Base-by-base conservation (phyloP, 2,888 invertebrate genomes). In the Diloba caeruleocephala region DNA sequence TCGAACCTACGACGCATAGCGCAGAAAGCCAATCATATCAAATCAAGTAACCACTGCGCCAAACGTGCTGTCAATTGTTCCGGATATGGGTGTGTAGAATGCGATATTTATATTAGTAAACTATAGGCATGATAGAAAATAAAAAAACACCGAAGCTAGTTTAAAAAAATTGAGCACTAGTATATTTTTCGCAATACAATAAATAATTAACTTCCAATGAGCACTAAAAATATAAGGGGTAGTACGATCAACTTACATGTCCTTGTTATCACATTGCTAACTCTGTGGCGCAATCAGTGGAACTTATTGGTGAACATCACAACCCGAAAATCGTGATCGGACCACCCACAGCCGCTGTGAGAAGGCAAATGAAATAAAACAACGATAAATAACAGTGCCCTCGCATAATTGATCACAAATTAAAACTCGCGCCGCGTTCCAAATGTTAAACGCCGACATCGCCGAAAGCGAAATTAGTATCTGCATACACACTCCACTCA, bases 361-460 rank as follows among this genome's bases (percentile, higher is more conserved):
- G 92, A 87, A 88, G 89, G 86, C 86, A 91, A 92, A 92, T 89
- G 89, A 92, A 92, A 92, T 90, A 92, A 93, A 93, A 92, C 89
- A 85, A 87, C 89, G 84, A 92, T 92, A 92, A 92, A 92, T 91
- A 92, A 92, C 90, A 88, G 88, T 85, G 89, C 88, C 85, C 87
- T 87, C 89, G 92, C 91, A 93, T 93, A 92, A 92, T 93, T 93
- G 93, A 92, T 92, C 91, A 92, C 93, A 92, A 93, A 92, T 93
- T 93, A 92, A 93, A 92, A 92, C 88, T 88, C 87, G 89, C 84
- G 82, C 85, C 88, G 89, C 89, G 91, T 87, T 89, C 90, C 84
- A 88, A 90, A 91, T 84, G 88, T 90, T 91, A 87, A 89, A 88
- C 85, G 88, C 73, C 79, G 78, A 85, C 84, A 83, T 85, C 80